Conservation (phyloP, 2,888 invertebrate genomes). For the Hydriomena furcata region DNA sequence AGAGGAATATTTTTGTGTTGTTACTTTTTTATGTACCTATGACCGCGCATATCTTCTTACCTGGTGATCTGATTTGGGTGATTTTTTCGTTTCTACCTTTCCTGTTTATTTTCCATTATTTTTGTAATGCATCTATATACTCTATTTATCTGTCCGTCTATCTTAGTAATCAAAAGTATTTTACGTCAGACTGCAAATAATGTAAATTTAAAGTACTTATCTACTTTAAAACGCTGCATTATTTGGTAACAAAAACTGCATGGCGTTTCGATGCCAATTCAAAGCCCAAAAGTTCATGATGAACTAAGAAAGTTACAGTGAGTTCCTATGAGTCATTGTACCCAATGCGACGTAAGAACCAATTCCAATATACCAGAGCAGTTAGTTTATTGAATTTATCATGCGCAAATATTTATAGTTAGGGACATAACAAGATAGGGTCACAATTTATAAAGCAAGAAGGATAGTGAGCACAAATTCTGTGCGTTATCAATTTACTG, state of each 20-base stretch:
- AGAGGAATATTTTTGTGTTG: too few relatives aligned
- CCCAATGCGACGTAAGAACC: conserved; percentile 33
- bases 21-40: too few relatives aligned
- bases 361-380: conserved; percentile 55
- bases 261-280: conserved; percentile 1
- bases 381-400: conserved; percentile 78
- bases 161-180: too few relatives aligned
- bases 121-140: too few relatives aligned
- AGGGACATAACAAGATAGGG: conserved; percentile 76
- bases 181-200: too few relatives aligned
- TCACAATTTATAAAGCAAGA: conserved; percentile 77
- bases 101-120: too few relatives aligned
- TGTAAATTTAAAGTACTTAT: neutral
- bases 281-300: conserved; percentile 4
- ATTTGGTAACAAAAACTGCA: neutral
- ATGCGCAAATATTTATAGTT: conserved; percentile 83
- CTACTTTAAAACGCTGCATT: too few relatives aligned
- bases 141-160: too few relatives aligned
- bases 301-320: conserved; percentile 10
- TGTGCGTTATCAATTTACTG: neutral
- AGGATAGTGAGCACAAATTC: conserved; percentile 16
- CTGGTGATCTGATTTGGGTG: too few relatives aligned
- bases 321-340: conserved; percentile 18
- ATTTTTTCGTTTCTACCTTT: too few relatives aligned
- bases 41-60: too few relatives aligned